Percentiles rank a stretch among this genome's conserved stretches.
Evolutionary conservation across 2,888 invertebrate genomes (phyloP).

Genomic region (Orchesella flavescens): DNA sequence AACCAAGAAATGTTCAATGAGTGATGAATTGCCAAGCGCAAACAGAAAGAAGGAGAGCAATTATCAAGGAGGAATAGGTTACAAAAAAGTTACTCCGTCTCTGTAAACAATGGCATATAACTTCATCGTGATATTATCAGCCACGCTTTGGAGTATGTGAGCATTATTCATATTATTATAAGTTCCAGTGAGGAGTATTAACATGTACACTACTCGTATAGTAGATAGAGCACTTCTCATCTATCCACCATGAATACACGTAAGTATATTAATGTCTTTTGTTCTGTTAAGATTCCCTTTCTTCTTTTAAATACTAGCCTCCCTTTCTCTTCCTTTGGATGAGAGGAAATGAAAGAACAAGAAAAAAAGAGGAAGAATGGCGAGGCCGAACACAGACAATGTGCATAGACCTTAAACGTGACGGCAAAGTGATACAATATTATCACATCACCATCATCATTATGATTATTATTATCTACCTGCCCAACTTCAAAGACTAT

Average conservation of each 20-base stretch:
- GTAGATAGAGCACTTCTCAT: neutral
- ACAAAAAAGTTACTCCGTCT: too few relatives aligned
- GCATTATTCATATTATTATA: too few relatives aligned
- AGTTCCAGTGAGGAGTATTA: too few relatives aligned
- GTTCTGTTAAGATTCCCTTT: conserved; percentile 21
- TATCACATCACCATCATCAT: conserved; percentile 9
- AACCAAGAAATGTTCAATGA: too few relatives aligned
- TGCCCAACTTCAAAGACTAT: neutral
- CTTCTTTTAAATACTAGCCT: conserved; percentile 7
- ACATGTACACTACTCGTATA: neutral
- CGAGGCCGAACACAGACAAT: neutral
- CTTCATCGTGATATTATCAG: too few relatives aligned
- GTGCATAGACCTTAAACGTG: neutral
- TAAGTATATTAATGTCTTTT: conserved; percentile 42
- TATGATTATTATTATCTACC: neutral
- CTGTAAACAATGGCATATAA: too few relatives aligned
- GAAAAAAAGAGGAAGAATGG: neutral
- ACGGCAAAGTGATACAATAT: conserved; percentile 33
- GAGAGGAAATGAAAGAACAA: too few relatives aligned
- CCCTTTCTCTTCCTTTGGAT: neutral
- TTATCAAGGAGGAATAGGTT: too few relatives aligned
- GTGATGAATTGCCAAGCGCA: too few relatives aligned
- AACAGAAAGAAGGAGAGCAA: too few relatives aligned
- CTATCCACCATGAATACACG: neutral
- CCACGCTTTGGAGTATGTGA: too few relatives aligned